A percentile compares a stretch with the other conserved stretches of the same genome.
These are phyloP conservation scores for Labia minor DNA, from an alignment of 2,888 invertebrate species.

Conservation along the genomic window DNA sequence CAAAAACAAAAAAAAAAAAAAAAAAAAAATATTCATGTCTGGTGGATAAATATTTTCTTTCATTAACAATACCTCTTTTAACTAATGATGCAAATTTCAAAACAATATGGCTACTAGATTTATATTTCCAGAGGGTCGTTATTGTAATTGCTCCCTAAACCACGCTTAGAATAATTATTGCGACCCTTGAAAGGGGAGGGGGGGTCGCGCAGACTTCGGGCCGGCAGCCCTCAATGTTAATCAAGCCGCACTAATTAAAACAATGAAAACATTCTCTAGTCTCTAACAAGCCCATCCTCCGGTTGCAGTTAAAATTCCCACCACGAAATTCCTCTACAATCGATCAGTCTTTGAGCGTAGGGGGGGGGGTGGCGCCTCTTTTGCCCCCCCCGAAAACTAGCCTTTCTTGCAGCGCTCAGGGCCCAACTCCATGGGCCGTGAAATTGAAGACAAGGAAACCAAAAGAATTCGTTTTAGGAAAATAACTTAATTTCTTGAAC, in stretches of 20 bases:
- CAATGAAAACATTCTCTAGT: not conserved
- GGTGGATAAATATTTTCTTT: not conserved
- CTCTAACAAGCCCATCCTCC: not conserved
- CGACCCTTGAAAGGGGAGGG: too few species aligned
- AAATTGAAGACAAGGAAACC: not conserved
- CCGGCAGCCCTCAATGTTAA: not conserved
- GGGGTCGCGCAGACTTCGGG: not conserved
- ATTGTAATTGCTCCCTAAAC: not conserved
- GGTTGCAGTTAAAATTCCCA: not conserved
- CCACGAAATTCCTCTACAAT: not conserved
- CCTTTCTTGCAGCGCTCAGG: not conserved
- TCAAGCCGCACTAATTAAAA: not conserved
- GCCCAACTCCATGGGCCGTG: not conserved
- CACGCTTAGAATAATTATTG: not conserved
- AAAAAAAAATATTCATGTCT: not conserved
- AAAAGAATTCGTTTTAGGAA: not conserved
- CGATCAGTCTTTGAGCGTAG: not conserved
- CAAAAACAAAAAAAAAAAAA: not conserved
- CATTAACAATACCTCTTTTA: not conserved
- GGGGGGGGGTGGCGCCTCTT: not conserved
- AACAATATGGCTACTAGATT: not conserved
- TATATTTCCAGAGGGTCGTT: not conserved
- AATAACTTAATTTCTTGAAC: not conserved
- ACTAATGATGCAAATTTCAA: not conserved
- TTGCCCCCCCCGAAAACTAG: not conserved